Evolutionary conservation across 2,797 vertebrate species (phyloP), one percentile per base, ranked within the genome.

Genomic region (Stomatorhinus walkeri): DNA sequence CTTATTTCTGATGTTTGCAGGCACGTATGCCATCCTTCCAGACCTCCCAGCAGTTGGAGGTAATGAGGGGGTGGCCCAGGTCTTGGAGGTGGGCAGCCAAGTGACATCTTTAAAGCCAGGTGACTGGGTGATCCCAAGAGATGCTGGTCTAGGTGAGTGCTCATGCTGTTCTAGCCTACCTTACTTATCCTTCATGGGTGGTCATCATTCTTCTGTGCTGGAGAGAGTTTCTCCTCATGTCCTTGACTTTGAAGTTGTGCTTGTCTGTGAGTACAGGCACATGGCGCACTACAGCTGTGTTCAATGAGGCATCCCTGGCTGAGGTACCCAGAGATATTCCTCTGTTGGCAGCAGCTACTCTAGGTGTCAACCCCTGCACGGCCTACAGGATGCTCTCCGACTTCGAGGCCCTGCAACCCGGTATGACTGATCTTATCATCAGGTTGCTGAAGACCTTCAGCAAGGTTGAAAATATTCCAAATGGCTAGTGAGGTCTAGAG

Each of bases 311-410:
- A 1, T 89, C 88, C 19, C 92, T 99, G 90, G 92, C 98, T 52
- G 91, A 92, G 0, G 89, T 99, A 24, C 96, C 97, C 0, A 94
- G 90, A 1, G 95, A 97, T 91, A 95, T 99, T 89, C 96, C 98
- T 0, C 19, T 99, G 89, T 93, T 96, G 90, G 95, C 95, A 0
- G 98, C 98, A 0, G 98, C 98, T 90, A 99, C 97, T 0, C 91
- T 99, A 43, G 92, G 96, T 0, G 96, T 99, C 89, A 99, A 99
- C 91, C 98, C 98, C 89, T 99, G 98, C 94, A 99, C 98, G 0
- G 98, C 98, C 19, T 95, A 96, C 89, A 95, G 98, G 92, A 95
- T 99, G 97, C 94, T 99, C 40, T 89, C 92, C 0, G 98, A 99
- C 94, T 99, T 98, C 24, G 97, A 97, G 93, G 92, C 92, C 89